These are phyloP conservation scores for Embiotoca jacksoni DNA, from an alignment of 2,113 vertebrate species.

Conservation along the genomic window DNA sequence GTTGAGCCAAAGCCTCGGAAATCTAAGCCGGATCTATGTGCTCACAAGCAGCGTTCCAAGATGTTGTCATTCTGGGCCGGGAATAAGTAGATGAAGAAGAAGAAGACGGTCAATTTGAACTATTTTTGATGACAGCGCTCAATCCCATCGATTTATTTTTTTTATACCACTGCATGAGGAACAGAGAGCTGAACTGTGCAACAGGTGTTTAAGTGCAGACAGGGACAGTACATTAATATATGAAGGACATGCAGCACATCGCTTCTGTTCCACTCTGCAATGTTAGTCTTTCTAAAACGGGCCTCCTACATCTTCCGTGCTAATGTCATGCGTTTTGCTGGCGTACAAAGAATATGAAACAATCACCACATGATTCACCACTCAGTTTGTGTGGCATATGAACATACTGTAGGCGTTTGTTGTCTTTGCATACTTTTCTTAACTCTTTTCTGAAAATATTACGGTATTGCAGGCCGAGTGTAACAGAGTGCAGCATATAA, in stretches of 20 bases:
- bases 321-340: background rate
- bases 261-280: background rate
- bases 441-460: conserved; percentile 56
- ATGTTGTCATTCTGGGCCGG: background rate
- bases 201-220: conserved; percentile 12
- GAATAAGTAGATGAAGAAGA: conserved; percentile 8
- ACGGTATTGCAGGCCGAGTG: conserved; percentile 57
- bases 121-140: conserved; percentile 27
- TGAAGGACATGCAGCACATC: conserved; percentile 6
- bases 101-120: background rate
- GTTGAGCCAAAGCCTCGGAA: conserved; percentile 51
- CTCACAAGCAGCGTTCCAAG: conserved; percentile 18
- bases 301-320: background rate
- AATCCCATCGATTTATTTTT: background rate
- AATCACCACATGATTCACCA: conserved; percentile 12
- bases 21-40: conserved; percentile 40
- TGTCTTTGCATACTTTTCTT: conserved; percentile 10
- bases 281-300: conserved; percentile 20
- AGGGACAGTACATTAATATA: conserved; percentile 27
- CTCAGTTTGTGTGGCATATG: background rate
- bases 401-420: background rate
- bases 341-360: background rate
- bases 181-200: conserved; percentile 31
- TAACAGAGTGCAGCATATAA: conserved; percentile 43
- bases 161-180: background rate